Base-by-base conservation (phyloP, 2,888 invertebrate species). In the Polydesmus complanatus region DNA sequence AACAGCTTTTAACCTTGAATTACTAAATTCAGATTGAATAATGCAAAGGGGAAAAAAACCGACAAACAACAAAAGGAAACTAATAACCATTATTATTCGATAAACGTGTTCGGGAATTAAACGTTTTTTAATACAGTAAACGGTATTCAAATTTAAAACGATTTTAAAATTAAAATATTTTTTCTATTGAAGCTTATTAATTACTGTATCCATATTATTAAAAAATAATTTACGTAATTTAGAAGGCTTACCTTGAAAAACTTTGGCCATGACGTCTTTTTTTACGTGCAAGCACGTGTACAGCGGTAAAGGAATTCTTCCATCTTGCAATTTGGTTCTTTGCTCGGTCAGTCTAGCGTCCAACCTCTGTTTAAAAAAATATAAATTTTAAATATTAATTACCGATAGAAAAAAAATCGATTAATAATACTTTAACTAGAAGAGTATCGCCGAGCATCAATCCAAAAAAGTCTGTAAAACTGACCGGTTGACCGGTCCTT, bases 211-310 rank as follows among this genome's bases (percentile, higher is more conserved):
- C n/a, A n/a, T n/a, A n/a, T n/a, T n/a, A n/a, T n/a, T n/a, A n/a
- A n/a, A n/a, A n/a, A n/a, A n/a, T n/a, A n/a, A n/a, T n/a, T n/a
- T n/a, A n/a, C n/a, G n/a, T n/a, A n/a, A n/a, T n/a, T n/a, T n/a
- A n/a, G n/a, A n/a, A n/a, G n/a, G n/a, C n/a, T n/a, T n/a, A 75
- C 76, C 73, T 68, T 76, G 76, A 65, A 75, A 77, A 27, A 73
- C 73, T 64, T 71, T 70, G 1, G 75, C 75, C 1, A 75, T 74
- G 1, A 76, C 72, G 61, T 75, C 72, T 62, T 73, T 72, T 67
- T 77, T 77, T 23, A 76, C 76, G 65, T 76, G 74, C 2, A 77
- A 70, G 64, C 76, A 75, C 0, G 75, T 74, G 66, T 75, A 74
- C 18, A 77, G 63, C 0, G 76, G 77, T 64, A 76, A 65, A 0